Conservation (phyloP, 1,140 invertebrate genomes). For the Drosophila ercepeae region DNA sequence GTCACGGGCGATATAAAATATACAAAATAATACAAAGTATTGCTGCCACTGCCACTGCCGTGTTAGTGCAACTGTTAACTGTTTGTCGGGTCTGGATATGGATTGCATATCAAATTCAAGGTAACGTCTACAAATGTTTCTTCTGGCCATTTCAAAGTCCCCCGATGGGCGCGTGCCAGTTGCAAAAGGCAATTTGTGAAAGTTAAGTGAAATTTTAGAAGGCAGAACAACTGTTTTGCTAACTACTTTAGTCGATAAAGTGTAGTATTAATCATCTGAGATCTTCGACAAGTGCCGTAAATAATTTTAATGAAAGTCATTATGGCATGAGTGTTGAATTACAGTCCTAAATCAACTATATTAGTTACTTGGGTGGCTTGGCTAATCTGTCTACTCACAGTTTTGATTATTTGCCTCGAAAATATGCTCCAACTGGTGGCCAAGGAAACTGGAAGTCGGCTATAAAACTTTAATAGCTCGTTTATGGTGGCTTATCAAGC, state of each 20-base stretch:
- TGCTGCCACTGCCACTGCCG: constrained; percentile 44
- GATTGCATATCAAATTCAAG: constrained; percentile 66
- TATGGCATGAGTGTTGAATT: constrained; percentile 10
- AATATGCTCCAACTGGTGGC: constrained; percentile 1
- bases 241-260: constrained; percentile 2
- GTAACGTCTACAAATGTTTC: constrained; percentile 21
- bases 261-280: not conserved
- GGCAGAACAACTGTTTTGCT: constrained; percentile 39
- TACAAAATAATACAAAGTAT: not conserved
- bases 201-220: constrained; percentile 21
- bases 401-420: constrained; percentile 19
- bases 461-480: constrained; percentile 38
- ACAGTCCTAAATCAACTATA: constrained; percentile 32
- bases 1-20: constrained; percentile 10
- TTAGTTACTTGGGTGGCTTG: not conserved
- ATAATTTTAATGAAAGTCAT: constrained; percentile 22
- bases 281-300: constrained; percentile 3
- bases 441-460: constrained; percentile 29
- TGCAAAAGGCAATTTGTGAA: constrained; percentile 27
- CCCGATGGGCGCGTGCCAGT: constrained; percentile 67
- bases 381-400: constrained; percentile 18
- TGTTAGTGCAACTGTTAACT: constrained; percentile 58
- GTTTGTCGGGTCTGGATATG: constrained; percentile 59
- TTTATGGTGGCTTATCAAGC: constrained; percentile 34
- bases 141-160: constrained; percentile 16